Evolutionary conservation across 2,888 invertebrate species (phyloP).

Genomic region (Nomada fabriciana): DNA sequence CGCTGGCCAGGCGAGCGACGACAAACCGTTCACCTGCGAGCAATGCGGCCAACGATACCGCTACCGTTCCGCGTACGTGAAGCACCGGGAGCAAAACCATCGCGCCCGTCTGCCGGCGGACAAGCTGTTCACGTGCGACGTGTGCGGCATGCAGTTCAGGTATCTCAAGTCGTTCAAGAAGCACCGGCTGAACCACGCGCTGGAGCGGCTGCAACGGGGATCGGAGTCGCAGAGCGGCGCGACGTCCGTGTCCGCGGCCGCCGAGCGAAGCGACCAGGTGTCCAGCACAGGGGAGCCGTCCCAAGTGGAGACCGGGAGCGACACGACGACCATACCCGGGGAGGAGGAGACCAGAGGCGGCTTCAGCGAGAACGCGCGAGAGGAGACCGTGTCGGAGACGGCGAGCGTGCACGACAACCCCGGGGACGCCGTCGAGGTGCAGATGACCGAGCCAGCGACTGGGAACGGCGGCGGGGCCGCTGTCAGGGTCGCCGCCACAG

Average conservation of each 20-base stretch:
- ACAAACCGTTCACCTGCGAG: conserved; percentile 96
- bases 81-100: conserved; percentile 95
- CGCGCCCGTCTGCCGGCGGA: conserved; percentile 94
- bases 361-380: conserved; percentile 75
- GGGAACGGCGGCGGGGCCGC: conserved; percentile 28
- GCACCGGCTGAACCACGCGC: conserved; percentile 93
- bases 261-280: conserved; percentile 88
- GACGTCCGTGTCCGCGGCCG: conserved; percentile 67
- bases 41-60: conserved; percentile 96
- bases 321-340: conserved; percentile 86
- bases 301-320: conserved; percentile 86
- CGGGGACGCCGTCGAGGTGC: conserved; percentile 63
- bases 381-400: conserved; percentile 79
- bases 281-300: conserved; percentile 90
- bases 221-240: conserved; percentile 75
- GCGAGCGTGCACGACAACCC: conserved; percentile 75
- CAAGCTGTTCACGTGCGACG: conserved; percentile 95
- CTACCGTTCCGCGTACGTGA: conserved; percentile 93
- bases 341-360: conserved; percentile 79
- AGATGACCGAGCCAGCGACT: conserved; percentile 47
- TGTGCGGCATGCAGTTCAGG: conserved; percentile 96
- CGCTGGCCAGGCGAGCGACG: conserved; percentile 89
- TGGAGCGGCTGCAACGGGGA: conserved; percentile 91
- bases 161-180: conserved; percentile 96
- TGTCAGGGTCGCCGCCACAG: conserved; percentile 64